Conservation (phyloP, 2,888 invertebrate genomes). For the Acholoe squamosa region DNA sequence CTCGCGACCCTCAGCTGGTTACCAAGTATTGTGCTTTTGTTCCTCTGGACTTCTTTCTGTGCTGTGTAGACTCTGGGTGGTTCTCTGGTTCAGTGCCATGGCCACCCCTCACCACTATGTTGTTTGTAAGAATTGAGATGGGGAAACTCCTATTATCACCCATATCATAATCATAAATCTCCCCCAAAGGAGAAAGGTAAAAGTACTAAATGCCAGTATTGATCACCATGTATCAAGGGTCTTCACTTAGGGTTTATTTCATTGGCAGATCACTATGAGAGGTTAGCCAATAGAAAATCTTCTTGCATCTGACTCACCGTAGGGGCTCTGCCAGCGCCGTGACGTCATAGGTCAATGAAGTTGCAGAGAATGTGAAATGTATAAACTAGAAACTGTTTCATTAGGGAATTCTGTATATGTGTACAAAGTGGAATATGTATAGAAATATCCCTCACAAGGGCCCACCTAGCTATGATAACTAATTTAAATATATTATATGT, state of each 20-base stretch:
- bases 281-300: slow-evolving; percentile 15
- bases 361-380: slow-evolving; percentile 34
- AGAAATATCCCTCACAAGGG: not conserved
- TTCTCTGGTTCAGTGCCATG: no score
- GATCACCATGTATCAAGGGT: not conserved
- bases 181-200: no score
- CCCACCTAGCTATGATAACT: slow-evolving; percentile 34
- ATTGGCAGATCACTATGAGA: slow-evolving; percentile 26
- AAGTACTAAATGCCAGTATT: not conserved
- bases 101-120: no score
- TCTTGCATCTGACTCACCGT: slow-evolving; percentile 14
- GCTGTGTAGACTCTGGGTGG: no score
- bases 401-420: slow-evolving; percentile 55
- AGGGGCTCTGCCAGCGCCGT: not conserved
- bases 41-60: no score
- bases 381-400: slow-evolving; percentile 48
- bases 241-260: slow-evolving; percentile 43
- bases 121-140: no score
- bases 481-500: slow-evolving; percentile 53
- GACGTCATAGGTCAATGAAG: slow-evolving; percentile 44
- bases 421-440: slow-evolving; percentile 55
- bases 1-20: no score
- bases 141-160: no score
- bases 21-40: no score
- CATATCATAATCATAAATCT: no score